These are phyloP conservation scores for Caenorhabditis briggsae DNA, from an alignment of 1,140 invertebrate species.

Conservation along the genomic window DNA sequence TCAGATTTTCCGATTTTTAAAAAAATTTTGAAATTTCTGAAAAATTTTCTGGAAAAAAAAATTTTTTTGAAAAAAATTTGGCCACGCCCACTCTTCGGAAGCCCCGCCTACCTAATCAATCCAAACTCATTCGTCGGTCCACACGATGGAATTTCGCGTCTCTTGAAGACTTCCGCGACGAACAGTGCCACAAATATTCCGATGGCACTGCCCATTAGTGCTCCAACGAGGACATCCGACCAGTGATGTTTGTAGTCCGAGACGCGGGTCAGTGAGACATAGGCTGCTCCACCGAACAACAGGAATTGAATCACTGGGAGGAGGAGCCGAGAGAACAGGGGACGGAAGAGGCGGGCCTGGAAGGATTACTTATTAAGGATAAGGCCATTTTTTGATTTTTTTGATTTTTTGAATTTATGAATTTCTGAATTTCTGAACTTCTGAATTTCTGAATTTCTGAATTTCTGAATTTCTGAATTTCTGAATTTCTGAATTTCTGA, in stretches of 20 bases:
- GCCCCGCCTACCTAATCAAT: slow-evolving; percentile 17
- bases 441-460: too few species aligned
- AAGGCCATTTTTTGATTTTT: too few species aligned
- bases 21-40: too few species aligned
- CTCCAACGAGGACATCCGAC: slow-evolving; percentile 86
- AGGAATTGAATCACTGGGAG: slow-evolving; percentile 75
- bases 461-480: too few species aligned
- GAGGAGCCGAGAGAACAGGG: slow-evolving; percentile 71
- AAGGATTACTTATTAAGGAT: not conserved
- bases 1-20: too few species aligned
- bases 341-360: slow-evolving; percentile 74
- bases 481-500: too few species aligned
- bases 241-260: slow-evolving; percentile 95
- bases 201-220: slow-evolving; percentile 82
- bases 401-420: too few species aligned
- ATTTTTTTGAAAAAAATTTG: too few species aligned
- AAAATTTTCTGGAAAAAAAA: too few species aligned
- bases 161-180: slow-evolving; percentile 75
- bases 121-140: slow-evolving; percentile 36
- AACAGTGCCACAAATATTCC: slow-evolving; percentile 79
- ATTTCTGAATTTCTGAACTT: too few species aligned
- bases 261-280: slow-evolving; percentile 71
- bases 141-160: slow-evolving; percentile 72
- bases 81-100: too few species aligned
- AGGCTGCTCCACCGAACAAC: slow-evolving; percentile 75